These are phyloP conservation scores for Cuculus canorus DNA, from an alignment of 2,797 vertebrate species.

Conservation along the genomic window DNA sequence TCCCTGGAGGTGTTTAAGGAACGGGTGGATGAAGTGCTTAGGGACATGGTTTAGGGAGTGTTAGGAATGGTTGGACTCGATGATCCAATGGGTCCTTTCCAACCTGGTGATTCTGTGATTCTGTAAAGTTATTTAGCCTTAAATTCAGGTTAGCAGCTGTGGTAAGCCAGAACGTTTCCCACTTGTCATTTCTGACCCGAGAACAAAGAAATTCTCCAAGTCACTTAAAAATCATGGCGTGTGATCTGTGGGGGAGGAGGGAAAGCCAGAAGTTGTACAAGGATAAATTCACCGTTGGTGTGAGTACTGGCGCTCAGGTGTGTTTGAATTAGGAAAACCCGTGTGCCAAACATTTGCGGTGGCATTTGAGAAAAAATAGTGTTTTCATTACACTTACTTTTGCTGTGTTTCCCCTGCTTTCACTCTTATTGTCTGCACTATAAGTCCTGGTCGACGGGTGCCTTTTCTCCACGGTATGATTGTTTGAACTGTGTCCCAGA, in stretches of 20 bases:
- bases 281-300: not conserved
- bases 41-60: no score
- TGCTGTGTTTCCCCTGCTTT: conserved; percentile 92
- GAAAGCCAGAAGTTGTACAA: not conserved
- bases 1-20: no score
- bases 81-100: no score
- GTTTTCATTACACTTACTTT: conserved; percentile 77
- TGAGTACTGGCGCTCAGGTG: not conserved
- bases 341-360: not conserved
- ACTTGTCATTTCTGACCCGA: not conserved
- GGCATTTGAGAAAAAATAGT: not conserved
- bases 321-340: not conserved
- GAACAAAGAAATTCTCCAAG: not conserved
- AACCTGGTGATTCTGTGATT: no score
- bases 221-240: not conserved
- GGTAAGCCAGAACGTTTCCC: not conserved
- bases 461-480: conserved; percentile 84
- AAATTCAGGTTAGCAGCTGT: not conserved
- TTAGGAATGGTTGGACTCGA: no score
- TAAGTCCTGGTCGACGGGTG: conserved; percentile 75
- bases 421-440: conserved; percentile 83
- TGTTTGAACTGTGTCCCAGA: conserved; percentile 88
- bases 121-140: not conserved
- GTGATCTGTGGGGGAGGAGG: not conserved
- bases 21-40: no score